Conservation (phyloP, 2,888 invertebrate species). For the Nephrotoma appendiculata region DNA sequence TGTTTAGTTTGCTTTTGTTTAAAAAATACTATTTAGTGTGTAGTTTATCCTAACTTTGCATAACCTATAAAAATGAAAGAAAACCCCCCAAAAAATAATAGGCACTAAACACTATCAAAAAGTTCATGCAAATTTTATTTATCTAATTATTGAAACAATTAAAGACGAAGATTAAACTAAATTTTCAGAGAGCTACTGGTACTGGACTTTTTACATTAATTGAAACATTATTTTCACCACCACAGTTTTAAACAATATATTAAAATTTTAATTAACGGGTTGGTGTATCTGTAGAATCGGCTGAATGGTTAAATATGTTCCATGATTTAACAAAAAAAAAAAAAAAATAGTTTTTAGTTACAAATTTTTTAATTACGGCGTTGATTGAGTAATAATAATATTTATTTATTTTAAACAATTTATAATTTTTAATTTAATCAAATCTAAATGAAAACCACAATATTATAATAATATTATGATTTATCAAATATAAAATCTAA, state of each 20-base stretch:
- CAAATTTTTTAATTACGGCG: not conserved
- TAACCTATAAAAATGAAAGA: not conserved
- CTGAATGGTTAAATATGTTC: not conserved
- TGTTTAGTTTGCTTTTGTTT: slow-evolving; percentile 1
- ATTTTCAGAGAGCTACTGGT: slow-evolving; percentile 16
- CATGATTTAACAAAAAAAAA: not conserved
- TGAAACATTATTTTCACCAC: slow-evolving; percentile 19
- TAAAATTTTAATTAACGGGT: not conserved
- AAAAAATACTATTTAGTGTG: not conserved
- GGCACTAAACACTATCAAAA: slow-evolving; percentile 8
- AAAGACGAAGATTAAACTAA: slow-evolving; percentile 10
- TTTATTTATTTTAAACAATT: not conserved
- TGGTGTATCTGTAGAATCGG: not conserved
- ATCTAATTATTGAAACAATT: not conserved
- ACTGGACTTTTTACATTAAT: slow-evolving; percentile 21
- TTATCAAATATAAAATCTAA: not conserved
- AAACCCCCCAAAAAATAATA: not conserved
- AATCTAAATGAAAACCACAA: not conserved
- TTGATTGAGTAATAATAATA: not conserved
- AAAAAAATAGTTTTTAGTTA: not conserved
- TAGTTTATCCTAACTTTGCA: not conserved
- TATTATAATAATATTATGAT: not conserved
- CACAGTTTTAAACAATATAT: slow-evolving; percentile 10
- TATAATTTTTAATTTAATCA: not conserved
- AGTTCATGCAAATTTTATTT: slow-evolving; percentile 1